Conservation (phyloP, 92 coral and sea anemone species). For the Diadumene lineata region DNA sequence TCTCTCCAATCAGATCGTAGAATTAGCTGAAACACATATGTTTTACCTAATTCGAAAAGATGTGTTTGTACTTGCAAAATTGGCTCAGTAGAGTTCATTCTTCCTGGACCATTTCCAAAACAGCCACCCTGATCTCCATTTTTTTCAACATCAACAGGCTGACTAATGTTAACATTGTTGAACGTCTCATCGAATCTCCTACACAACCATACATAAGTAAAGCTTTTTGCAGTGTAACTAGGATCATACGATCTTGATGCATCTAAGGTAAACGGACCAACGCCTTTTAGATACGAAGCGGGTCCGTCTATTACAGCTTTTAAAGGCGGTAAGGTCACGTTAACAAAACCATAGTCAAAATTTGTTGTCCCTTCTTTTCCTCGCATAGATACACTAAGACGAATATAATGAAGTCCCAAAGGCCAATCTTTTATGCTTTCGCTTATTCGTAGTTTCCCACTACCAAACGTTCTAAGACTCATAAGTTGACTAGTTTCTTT, state of each 20-base stretch:
- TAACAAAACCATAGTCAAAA: conserved; percentile 69
- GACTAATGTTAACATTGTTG: conserved; percentile 38
- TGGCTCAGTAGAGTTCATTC: conserved; percentile 51
- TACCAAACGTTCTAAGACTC: conserved; percentile 32
- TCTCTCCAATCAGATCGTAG: conserved; percentile 46
- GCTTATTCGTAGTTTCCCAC: conserved; percentile 32
- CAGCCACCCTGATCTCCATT: conserved; percentile 71
- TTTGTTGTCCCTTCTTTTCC: conserved; percentile 69
- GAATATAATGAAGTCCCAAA: conserved; percentile 51
- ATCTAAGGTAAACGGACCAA: conserved; percentile 51
- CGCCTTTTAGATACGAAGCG: conserved; percentile 48
- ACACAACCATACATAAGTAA: conserved; percentile 69
- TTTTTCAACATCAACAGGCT: conserved; percentile 47
- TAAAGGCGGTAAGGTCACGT: conserved; percentile 59
- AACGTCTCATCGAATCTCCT: conserved; percentile 62
- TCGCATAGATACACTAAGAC: conserved; percentile 64
- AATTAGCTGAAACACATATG: conserved; percentile 62
- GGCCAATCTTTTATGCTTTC: conserved; percentile 39
- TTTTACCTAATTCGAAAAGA: no score
- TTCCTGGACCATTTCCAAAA: conserved; percentile 80
- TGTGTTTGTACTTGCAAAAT: conserved; percentile 29
- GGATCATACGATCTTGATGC: conserved; percentile 71
- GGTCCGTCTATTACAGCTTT: conserved; percentile 59
- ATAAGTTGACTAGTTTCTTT: conserved; percentile 39
- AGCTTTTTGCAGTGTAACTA: conserved; percentile 24